These are phyloP conservation scores for Sinocyclocheilus rhinocerous DNA, from an alignment of 2,113 vertebrate genomes.

Conservation along the genomic window DNA sequence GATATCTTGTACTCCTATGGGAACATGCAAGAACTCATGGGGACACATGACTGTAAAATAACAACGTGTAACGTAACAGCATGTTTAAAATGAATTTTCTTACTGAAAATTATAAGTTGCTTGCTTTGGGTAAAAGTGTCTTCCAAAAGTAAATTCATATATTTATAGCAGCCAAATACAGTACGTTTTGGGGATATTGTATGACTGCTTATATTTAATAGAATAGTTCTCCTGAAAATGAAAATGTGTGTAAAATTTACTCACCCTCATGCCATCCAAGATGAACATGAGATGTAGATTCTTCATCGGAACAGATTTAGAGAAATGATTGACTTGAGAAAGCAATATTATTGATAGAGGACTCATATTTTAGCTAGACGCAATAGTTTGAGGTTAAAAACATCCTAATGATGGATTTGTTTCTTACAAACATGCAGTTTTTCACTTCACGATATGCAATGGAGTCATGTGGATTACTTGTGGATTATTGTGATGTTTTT, in stretches of 20 bases:
- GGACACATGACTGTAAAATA: not conserved
- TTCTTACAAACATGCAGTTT: not conserved
- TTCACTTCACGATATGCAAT: not conserved
- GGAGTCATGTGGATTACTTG: not conserved
- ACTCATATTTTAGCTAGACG: not conserved
- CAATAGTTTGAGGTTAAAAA: not conserved
- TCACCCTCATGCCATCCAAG: too few relatives aligned
- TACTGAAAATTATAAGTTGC: not conserved
- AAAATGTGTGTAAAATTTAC: not conserved
- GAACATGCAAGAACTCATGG: not conserved
- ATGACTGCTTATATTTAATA: not conserved
- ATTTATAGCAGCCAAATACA: not conserved
- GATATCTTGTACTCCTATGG: constrained; percentile 7
- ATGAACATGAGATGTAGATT: too few relatives aligned
- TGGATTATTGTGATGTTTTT: not conserved
- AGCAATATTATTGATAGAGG: too few relatives aligned
- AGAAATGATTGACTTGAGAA: too few relatives aligned
- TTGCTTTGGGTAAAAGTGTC: not conserved
- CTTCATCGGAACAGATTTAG: too few relatives aligned
- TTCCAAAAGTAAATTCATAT: not conserved
- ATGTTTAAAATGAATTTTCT: not conserved
- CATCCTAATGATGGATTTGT: not conserved
- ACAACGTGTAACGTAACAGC: not conserved
- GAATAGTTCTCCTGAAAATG: not conserved
- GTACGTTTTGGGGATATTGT: not conserved